Evolutionary conservation across 2,113 vertebrate genomes (phyloP).

Genomic region (Zingel zingel): DNA sequence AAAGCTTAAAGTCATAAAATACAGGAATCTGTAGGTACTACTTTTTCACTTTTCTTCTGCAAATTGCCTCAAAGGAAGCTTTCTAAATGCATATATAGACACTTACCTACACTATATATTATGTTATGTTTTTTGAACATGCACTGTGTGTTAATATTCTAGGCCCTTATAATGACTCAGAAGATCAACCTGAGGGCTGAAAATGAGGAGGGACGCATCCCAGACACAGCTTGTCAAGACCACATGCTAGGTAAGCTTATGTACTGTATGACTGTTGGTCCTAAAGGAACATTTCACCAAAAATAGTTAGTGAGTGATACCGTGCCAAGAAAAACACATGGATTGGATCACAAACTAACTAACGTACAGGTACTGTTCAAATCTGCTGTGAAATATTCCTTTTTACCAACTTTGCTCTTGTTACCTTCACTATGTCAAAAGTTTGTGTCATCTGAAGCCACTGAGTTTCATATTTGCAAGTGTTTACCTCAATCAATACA

Average conservation of each 20-base stretch:
- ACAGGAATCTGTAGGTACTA: not conserved
- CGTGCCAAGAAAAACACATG: not conserved
- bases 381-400: not conserved
- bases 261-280: not conserved
- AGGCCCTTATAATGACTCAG: conserved; percentile 85
- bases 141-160: conserved; percentile 2
- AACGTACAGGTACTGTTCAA: too few species aligned
- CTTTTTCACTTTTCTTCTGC: not conserved
- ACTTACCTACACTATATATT: not conserved
- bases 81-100: not conserved
- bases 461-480: conserved; percentile 6
- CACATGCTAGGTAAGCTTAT: conserved; percentile 87
- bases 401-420: not conserved
- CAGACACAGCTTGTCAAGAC: conserved; percentile 87
- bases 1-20: not conserved
- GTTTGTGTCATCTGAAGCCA: not conserved
- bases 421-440: not conserved
- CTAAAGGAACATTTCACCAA: not conserved
- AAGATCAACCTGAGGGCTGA: conserved; percentile 83
- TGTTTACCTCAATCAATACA: not conserved
- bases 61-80: not conserved
- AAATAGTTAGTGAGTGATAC: not conserved
- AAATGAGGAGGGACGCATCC: conserved; percentile 81
- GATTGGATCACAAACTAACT: too few species aligned
- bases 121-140: not conserved